These are phyloP conservation scores for Spheniscus humboldti DNA, from an alignment of 2,797 vertebrate species.

Conservation along the genomic window DNA sequence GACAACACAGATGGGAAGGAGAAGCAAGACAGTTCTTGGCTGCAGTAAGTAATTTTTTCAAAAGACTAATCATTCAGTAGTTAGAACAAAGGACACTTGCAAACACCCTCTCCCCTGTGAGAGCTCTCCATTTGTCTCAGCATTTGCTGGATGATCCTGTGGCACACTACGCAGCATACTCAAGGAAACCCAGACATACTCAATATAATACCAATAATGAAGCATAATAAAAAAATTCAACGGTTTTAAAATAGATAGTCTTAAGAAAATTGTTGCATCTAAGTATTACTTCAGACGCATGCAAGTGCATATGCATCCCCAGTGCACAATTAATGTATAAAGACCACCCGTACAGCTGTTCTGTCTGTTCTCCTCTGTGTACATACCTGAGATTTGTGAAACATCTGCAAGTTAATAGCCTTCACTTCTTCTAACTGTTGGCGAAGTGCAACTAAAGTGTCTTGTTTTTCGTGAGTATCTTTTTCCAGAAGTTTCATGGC, in stretches of 20 bases:
- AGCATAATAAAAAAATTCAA: not conserved
- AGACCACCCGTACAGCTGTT: not conserved
- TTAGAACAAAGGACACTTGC: not conserved
- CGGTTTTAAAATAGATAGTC: not conserved
- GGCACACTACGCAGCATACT: not conserved
- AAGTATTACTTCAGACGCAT: not conserved
- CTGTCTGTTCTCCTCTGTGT: not conserved
- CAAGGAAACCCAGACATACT: not conserved
- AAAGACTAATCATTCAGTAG: not conserved
- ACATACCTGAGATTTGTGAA: constrained; percentile 91
- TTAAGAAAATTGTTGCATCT: not conserved
- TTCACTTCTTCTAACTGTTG: constrained; percentile 97
- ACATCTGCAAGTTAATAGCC: constrained; percentile 95
- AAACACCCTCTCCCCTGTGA: not conserved
- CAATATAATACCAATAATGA: not conserved
- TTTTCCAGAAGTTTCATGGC: constrained; percentile 98
- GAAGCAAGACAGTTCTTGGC: not conserved
- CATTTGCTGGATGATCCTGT: not conserved
- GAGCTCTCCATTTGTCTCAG: not conserved
- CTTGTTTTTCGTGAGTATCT: constrained; percentile 96
- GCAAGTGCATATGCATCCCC: not conserved
- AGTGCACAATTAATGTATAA: accelerated
- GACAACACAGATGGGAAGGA: not conserved
- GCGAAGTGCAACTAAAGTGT: constrained; percentile 87
- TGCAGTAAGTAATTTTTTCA: not conserved